Evolutionary conservation across 2,113 vertebrate species (phyloP), one percentile per base, ranked within the genome.

Genomic region (Australoheros scitulus): DNA sequence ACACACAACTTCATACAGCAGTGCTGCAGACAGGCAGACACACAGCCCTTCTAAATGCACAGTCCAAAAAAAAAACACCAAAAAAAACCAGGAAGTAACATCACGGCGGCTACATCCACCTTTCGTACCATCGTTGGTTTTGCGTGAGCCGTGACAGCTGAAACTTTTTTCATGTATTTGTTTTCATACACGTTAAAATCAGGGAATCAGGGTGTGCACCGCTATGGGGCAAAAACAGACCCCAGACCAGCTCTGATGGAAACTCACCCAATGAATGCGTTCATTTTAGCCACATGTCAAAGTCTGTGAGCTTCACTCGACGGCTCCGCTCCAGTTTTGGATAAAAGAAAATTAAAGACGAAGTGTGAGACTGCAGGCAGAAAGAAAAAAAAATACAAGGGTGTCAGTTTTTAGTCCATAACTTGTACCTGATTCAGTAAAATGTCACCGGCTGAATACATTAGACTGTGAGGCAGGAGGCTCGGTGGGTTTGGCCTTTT

Each of bases 381-480:
- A 29, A 29, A 58, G 4, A 15, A 36, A 50, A 34, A 80, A 22
- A 3, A 3, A 32, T 11, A 5, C 22, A 26, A 11, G 2, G 63
- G 50, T 61, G 43, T 75, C 32, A 1, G 68, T 14, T 61, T 81
- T 75, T 56, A 41, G 80, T 72, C 26, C 43, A 63, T 36, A 63
- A 61, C 29, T 41, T 75, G 43, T 17, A 75, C 1, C 32, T 0
- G 61, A 63, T 38, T 75, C 58, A 56, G 68, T 56, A 29, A 81
- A 81, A 81, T 76, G 80, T 76, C 80, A 81, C 32, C 32, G 1
- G n/a, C 34, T 81, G 80, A 81, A 63, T 75, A 41, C 58, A 63
- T 81, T 24, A 75, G 34, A 3, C n/a, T 14, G 61, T 32, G 78
- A 43, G 38, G 34, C 61, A 0, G 78, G 34, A 32, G 32, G 47